Conservation (phyloP, 1,140 invertebrate genomes). For the Leptopilina boulardi region DNA sequence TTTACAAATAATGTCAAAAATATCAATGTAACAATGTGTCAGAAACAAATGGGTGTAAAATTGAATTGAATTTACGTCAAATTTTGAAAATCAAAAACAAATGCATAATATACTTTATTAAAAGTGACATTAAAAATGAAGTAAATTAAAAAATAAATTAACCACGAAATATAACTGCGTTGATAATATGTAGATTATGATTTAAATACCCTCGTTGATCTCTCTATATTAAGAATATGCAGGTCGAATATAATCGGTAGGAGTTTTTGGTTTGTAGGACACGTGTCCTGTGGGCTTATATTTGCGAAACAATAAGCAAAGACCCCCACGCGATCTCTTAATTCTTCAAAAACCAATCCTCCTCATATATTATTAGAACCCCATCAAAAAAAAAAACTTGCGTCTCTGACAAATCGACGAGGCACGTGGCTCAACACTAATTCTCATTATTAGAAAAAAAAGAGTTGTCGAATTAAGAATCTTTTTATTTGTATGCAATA, state of each 20-base stretch:
- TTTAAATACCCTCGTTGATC: neutral
- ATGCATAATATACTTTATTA: no score
- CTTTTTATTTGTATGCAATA: no score
- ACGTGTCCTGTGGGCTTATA: constrained; percentile 28
- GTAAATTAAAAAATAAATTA: no score
- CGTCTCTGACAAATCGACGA: neutral
- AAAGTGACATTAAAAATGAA: no score
- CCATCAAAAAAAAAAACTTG: neutral
- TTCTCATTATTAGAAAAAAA: neutral
- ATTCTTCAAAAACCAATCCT: constrained; percentile 20
- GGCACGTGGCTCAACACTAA: neutral
- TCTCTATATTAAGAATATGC: constrained; percentile 18
- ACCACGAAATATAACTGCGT: neutral
- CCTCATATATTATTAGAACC: constrained; percentile 19
- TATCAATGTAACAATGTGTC: no score
- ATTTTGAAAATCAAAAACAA: no score
- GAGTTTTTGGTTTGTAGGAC: neutral
- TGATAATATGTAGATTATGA: constrained; percentile 21
- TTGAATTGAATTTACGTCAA: no score
- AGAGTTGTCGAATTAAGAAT: neutral
- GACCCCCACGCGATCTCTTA: constrained; percentile 27
- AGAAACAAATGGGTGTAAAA: no score
- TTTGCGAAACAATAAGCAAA: constrained; percentile 27
- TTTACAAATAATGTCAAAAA: no score
- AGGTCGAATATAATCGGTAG: neutral